Percentiles rank a stretch among this genome's conserved stretches.
phyloP scores from a whole-genome alignment of 2,113 vertebrate genomes.

The Danio rerio region GRCz12tu NC_133185.1:11855001-11855500 shows the following conservation, averaged over 20 bases:
- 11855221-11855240: neutral
- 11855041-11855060: too few species aligned
- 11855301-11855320: neutral
- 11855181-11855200: neutral
- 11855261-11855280: neutral
- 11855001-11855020: too few species aligned
- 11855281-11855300: neutral
- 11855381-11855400: neutral
- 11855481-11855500: neutral
- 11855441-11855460: slow-evolving; percentile 22
- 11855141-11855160: neutral
- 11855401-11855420: neutral
- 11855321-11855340: neutral
- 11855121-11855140: neutral
- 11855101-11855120: too few species aligned
- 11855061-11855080: too few species aligned
- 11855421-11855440: slow-evolving; percentile 34
- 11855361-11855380: neutral
- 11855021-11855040: too few species aligned
- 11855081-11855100: too few species aligned
- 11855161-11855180: neutral
- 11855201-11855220: neutral
- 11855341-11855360: neutral
- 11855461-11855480: slow-evolving; percentile 13
- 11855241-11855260: neutral